These are phyloP conservation scores for Blera fallax DNA, from an alignment of 2,888 invertebrate species.

Conservation along the genomic window DNA sequence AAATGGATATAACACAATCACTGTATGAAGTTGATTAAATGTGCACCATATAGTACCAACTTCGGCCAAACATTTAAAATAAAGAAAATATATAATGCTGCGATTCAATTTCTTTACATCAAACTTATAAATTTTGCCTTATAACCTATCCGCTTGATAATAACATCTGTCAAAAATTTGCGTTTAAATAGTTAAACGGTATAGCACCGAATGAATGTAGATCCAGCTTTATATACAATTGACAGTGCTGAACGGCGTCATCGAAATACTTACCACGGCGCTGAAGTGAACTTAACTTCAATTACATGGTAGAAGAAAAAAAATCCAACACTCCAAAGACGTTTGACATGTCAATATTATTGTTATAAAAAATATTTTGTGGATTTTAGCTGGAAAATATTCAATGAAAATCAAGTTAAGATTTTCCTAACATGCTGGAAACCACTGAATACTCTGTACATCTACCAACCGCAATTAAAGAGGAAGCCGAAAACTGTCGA, in stretches of 20 bases:
- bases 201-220: no score
- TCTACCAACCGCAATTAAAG: not conserved
- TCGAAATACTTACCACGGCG: not conserved
- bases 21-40: no score
- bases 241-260: not conserved
- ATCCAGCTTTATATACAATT: no score
- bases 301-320: not conserved
- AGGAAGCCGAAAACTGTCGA: constrained; percentile 61
- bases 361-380: not conserved
- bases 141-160: no score
- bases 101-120: no score
- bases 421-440: not conserved
- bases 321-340: not conserved
- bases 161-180: no score
- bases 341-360: not conserved
- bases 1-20: no score
- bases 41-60: no score
- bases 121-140: no score
- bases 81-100: no score
- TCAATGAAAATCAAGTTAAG: not conserved
- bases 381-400: not conserved
- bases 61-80: no score
- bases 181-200: no score
- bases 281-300: not conserved
- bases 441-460: not conserved